Evolutionary conservation across 2,797 vertebrate species (phyloP), one percentile per base, ranked within the genome.

Genomic region (Coregonus sp.): DNA sequence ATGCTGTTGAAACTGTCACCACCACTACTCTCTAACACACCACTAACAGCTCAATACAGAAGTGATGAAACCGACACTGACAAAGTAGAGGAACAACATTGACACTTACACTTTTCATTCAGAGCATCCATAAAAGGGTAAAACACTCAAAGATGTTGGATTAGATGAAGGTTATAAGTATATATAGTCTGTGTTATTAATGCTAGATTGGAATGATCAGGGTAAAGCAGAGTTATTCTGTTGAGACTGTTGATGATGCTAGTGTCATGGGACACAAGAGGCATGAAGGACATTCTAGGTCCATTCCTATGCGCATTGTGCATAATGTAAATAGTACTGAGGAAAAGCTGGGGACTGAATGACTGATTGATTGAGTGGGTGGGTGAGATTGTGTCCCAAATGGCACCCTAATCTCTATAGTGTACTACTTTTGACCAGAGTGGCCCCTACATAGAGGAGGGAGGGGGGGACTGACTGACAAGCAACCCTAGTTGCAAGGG

Each of bases 1-100:
- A 78, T 80, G 85, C 77, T 81, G 83, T 79, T 79, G 75, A 77
- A 77, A 82, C 81, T 81, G 85, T 86, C 86, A 86, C 82, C 75
- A 35, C 78, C 70, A 72, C 52, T 73, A 70, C 70, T 75, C 63
- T 73, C 75, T 86, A 47, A 54, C 16, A 47, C 7, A 47, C 40
- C 51, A 54, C 16, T 18, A 50, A 85, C 80, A 73, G 84, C 84
- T 89, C 84, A 51, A 81, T 78, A 70, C 51, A 78, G 4, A 16
- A 16, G 4, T 6, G 52, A 56, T 56, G 5, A 56, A 56, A 56
- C 52, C 5, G 16, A 47, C 40, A 47, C 9, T 47, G 40, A 47
- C 9, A 47, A 47, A 47, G 40, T 47, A 47, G 9, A 47, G 40
- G 40, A 47, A 47, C 40, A 47, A 47, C 40, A 47, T 3, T 47